A percentile compares a stretch with the other conserved stretches of the same genome.
Conservation (phyloP, 2,113 vertebrate genomes). For the Thunnus maccoyii region DNA sequence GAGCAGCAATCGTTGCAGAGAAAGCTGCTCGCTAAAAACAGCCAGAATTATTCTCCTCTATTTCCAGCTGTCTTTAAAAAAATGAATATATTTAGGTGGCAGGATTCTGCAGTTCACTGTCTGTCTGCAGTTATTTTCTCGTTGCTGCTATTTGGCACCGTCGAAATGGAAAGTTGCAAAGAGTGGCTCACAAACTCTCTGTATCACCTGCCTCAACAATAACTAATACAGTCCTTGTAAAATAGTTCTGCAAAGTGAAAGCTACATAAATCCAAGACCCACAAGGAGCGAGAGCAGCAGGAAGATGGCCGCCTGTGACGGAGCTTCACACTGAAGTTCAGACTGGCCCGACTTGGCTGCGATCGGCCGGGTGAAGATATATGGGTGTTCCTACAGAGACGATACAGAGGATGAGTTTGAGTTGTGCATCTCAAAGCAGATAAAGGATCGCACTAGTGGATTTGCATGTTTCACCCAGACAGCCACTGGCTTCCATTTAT, state of each 20-base stretch:
- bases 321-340: background rate
- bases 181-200: slow-evolving; percentile 1
- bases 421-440: background rate
- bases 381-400: slow-evolving; percentile 81
- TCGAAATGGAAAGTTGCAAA: slow-evolving; percentile 1
- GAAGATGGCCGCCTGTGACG: slow-evolving; percentile 14
- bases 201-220: background rate
- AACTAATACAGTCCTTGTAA: background rate
- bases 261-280: slow-evolving; percentile 40
- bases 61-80: slow-evolving; percentile 3
- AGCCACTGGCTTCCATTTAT: background rate
- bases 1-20: background rate
- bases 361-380: slow-evolving; percentile 82
- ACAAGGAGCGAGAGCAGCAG: slow-evolving; percentile 43
- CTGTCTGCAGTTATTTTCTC: background rate
- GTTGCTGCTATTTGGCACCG: background rate
- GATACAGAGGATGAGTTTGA: background rate
- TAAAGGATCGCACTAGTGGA: too few species aligned
- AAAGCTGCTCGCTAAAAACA: slow-evolving; percentile 1
- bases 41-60: background rate
- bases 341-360: slow-evolving; percentile 43
- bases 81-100: background rate
- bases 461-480: background rate
- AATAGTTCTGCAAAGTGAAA: background rate
- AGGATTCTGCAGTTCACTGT: background rate